Evolutionary conservation across 2,888 invertebrate species (phyloP), one percentile per base, ranked within the genome.

Genomic region (Encarsia formosa): DNA sequence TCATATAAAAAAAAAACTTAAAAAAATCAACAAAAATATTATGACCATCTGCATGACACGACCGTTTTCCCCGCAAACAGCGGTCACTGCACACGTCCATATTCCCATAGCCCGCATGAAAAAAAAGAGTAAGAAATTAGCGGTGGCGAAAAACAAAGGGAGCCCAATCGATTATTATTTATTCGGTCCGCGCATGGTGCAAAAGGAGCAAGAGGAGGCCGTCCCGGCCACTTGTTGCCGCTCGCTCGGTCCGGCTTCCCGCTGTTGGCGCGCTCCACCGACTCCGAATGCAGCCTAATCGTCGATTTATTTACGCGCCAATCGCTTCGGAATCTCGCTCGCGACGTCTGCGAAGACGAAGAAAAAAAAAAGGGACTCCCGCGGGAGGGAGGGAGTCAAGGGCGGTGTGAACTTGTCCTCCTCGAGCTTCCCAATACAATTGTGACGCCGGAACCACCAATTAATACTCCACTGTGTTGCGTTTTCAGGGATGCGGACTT

Each of bases 241-340:
- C 20, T 8, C 9, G 26, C 41, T 16, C 13, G 29, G 70, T 54
- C n/a, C 68, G 56, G 59, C 65, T 58, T 65, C 70, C 65, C 58
- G 59, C 65, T 59, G 65, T 69, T 65, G 61, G 46, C 58, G 56
- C 57, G 57, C 69, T 65, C 65, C 62, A 66, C 58, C 67, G 67
- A 70, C 45, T 64, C 52, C 62, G 65, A 71, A 70, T 69, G 64
- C 63, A 59, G 63, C 62, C 63, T 65, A 66, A 68, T 67, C 67
- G 67, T 55, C 61, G 61, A 65, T 65, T 68, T 65, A 65, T 66
- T 66, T 59, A 57, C 57, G 52, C 49, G 54, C 59, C 61, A 62
- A 63, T 64, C 64, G 63, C 58, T 54, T 58, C 62, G 56, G 60
- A 63, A 63, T 64, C 63, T 62, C 60, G 56, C 59, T 26, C 26